Evolutionary conservation across 2,113 vertebrate genomes (phyloP), one percentile per base, ranked within the genome.

Genomic region (Blennius ocellaris): DNA sequence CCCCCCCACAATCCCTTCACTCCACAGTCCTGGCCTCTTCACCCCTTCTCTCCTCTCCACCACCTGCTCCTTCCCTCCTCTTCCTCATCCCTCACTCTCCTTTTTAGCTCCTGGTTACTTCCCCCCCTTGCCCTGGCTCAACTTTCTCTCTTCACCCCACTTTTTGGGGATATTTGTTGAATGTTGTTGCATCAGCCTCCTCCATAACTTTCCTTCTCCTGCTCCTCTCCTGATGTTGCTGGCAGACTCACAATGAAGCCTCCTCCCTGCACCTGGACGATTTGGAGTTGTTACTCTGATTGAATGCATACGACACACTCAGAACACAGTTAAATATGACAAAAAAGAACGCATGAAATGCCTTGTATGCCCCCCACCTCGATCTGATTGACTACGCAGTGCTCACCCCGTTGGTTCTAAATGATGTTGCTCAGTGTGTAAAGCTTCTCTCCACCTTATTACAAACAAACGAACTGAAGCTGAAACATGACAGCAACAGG

Each of bases 211-310:
- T 48, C 16, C 15, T 61, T 64, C 54, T 60, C 49, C 51, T 51
- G 44, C 36, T 60, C 45, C 60, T 47, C 69, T 94, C 95, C 95
- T 94, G 92, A 30, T 95, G 95, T 93, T 91, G 93, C 95, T 95
- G 95, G 95, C 95, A 95, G 94, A 95, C 94, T 95, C 95, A 96
- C 96, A 96, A 97, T 96, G 96, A 96, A 30, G 95, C 92, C 94
- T 94, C 93, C 94, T 94, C 90, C 11, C 43, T 11, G 90, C 73
- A 81, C 67, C 95, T 96, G 94, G 95, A 95, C 94, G 94, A 95
- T 93, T 96, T 93, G 89, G 93, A 95, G 94, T 96, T 93, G 93
- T 96, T 96, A 95, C 95, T 92, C 94, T 96, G 95, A 97, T 95
- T 96, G 94, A 96, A 95, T 96, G 94, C 94, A 83, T 76, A 73